phyloP scores from a whole-genome alignment of 2,888 invertebrate genomes.

The Tholera decimalis region DNA sequence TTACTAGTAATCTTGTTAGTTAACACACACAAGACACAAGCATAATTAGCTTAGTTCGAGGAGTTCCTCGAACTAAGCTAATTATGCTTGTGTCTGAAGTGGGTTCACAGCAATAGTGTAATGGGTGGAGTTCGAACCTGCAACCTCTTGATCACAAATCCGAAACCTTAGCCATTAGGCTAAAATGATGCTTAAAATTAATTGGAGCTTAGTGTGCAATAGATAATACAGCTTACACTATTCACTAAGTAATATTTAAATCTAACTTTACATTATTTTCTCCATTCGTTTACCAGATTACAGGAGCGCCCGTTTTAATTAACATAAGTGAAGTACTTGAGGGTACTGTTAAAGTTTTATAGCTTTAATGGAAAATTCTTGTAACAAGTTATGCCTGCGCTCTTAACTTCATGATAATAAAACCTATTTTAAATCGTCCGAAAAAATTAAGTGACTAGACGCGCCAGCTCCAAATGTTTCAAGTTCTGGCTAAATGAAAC shows the following conservation, averaged over 20 bases:
- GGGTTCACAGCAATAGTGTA: no score
- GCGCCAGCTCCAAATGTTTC: constrained; percentile 19
- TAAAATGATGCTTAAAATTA: no score
- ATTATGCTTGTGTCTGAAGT: no score
- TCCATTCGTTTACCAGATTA: constrained; percentile 39
- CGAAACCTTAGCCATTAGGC: no score
- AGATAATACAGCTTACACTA: neutral
- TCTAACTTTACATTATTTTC: constrained; percentile 14
- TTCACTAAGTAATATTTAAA: neutral
- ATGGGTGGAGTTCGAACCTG: no score
- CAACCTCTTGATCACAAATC: no score
- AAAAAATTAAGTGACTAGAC: constrained; percentile 32
- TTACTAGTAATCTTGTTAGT: no score
- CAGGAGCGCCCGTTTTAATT: constrained; percentile 46
- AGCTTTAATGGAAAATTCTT: constrained; percentile 56
- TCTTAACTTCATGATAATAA: constrained; percentile 33
- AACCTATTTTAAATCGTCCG: constrained; percentile 40
- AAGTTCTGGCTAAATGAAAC: constrained; percentile 44
- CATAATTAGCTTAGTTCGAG: no score
- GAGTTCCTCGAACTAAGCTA: no score
- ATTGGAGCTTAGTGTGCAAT: no score
- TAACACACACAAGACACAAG: no score
- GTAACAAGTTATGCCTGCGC: constrained; percentile 30
- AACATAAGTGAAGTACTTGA: constrained; percentile 55
- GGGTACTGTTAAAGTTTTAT: constrained; percentile 40